These are phyloP conservation scores for Lepus americanus DNA, from an alignment of 2,113 vertebrate species.

Conservation along the genomic window DNA sequence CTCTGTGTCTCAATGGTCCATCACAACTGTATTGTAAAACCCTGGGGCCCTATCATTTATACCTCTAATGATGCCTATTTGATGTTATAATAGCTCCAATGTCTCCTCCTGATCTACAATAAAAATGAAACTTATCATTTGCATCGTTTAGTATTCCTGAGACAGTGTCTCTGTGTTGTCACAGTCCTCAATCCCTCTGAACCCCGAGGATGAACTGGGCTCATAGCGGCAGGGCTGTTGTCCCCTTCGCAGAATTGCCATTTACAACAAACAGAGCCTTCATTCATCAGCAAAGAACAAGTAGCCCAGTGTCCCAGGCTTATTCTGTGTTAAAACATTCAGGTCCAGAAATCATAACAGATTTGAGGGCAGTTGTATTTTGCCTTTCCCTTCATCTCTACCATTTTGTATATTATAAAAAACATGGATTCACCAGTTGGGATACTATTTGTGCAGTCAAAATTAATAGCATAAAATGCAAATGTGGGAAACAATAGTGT, in stretches of 20 bases:
- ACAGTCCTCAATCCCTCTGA: not conserved
- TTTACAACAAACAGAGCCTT: not conserved
- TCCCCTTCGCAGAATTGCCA: not conserved
- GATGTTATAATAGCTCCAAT: not conserved
- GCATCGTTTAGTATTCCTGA: not conserved
- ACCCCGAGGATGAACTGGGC: not conserved
- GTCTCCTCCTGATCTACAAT: not conserved
- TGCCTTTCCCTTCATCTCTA: accelerated
- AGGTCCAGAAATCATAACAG: no score
- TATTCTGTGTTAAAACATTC: not conserved
- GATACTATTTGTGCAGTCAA: not conserved
- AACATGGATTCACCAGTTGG: not conserved
- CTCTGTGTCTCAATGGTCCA: not conserved
- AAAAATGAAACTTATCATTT: not conserved
- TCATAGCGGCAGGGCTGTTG: accelerated
- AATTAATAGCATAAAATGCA: not conserved
- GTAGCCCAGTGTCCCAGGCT: accelerated
- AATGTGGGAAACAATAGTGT: not conserved
- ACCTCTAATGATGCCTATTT: not conserved
- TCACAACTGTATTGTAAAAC: not conserved
- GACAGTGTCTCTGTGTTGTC: not conserved
- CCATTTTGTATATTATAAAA: not conserved
- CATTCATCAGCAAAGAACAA: not conserved
- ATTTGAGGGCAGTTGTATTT: not conserved
- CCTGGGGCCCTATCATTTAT: not conserved